Percentiles rank a stretch among this genome's conserved stretches.
Conservation (phyloP, 1,140 invertebrate species). For the Streblospio benedicti region DNA sequence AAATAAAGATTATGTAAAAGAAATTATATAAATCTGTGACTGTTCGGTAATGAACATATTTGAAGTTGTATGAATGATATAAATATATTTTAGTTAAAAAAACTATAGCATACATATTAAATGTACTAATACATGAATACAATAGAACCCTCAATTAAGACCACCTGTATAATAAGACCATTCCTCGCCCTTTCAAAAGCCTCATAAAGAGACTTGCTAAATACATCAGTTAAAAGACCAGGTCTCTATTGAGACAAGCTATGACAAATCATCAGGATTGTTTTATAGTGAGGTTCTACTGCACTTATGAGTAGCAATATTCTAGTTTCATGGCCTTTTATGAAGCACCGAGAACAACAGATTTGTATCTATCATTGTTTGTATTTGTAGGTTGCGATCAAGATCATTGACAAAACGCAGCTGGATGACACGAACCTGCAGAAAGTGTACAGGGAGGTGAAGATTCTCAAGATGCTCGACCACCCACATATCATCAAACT, state of each 20-base stretch:
- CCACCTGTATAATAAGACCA: too few relatives aligned
- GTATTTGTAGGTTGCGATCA: conserved; percentile 20
- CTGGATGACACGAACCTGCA: conserved; percentile 91
- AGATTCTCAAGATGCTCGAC: conserved; percentile 93
- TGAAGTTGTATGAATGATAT: too few relatives aligned
- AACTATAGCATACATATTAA: too few relatives aligned
- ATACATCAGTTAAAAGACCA: too few relatives aligned
- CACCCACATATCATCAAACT: conserved; percentile 44
- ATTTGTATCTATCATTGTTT: neutral
- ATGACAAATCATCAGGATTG: neutral
- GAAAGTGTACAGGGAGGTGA: conserved; percentile 80
- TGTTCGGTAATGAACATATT: too few relatives aligned
- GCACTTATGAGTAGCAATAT: neutral
- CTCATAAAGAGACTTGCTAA: too few relatives aligned
- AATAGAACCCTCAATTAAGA: too few relatives aligned
- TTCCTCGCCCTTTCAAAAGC: too few relatives aligned
- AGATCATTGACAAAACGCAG: conserved; percentile 94
- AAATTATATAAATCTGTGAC: too few relatives aligned
- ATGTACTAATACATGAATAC: too few relatives aligned
- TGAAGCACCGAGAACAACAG: neutral
- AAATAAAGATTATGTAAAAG: too few relatives aligned
- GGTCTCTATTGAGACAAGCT: neutral
- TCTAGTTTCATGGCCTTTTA: neutral
- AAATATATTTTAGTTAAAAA: too few relatives aligned
- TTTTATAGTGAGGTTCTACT: neutral